Conservation (phyloP, 1,140 invertebrate species). For the Platyscapa corneri region DNA sequence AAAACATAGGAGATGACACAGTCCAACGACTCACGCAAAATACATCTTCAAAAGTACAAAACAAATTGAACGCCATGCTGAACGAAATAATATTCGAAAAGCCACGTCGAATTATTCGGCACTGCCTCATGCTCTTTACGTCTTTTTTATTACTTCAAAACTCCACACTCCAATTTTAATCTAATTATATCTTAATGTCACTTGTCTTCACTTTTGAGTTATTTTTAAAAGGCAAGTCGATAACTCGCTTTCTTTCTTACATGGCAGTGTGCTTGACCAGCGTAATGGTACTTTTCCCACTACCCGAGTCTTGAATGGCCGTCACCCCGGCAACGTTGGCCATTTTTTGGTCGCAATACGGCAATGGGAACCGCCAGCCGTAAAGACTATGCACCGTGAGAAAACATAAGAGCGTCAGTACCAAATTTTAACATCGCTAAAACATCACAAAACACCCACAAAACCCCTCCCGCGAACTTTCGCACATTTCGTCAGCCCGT, state of each 20-base stretch:
- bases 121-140: conserved; percentile 40
- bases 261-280: conserved; percentile 74
- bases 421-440: neutral
- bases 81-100: conserved; percentile 33
- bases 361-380: conserved; percentile 93
- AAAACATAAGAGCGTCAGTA: conserved; percentile 49
- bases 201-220: neutral
- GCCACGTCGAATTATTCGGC: conserved; percentile 42
- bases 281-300: conserved; percentile 75
- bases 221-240: neutral
- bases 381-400: conserved; percentile 81
- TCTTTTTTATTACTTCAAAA: neutral
- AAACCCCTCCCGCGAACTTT: too few species aligned
- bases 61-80: conserved; percentile 30
- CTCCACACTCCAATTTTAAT: neutral
- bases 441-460: neutral
- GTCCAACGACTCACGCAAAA: neutral
- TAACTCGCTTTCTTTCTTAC: conserved; percentile 66
- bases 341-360: conserved; percentile 87
- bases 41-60: conserved; percentile 7
- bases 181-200: neutral
- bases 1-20: neutral
- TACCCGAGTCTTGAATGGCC: conserved; percentile 79
- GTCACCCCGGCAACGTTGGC: conserved; percentile 84
- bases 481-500: neutral